These are phyloP conservation scores for Drosophila nigromelanica DNA, from an alignment of 1,140 invertebrate genomes.

Conservation along the genomic window DNA sequence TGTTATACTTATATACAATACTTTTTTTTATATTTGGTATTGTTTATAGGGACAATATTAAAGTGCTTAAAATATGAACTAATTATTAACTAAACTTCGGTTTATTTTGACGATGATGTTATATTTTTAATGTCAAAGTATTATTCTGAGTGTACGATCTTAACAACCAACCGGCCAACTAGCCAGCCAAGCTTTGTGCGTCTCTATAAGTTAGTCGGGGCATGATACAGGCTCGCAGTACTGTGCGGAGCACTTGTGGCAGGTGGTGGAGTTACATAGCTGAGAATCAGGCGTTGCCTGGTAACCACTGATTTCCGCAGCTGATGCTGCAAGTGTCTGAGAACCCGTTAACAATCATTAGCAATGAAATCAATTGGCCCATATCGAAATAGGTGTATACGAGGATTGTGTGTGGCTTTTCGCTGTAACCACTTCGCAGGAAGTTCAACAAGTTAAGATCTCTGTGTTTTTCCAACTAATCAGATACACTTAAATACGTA, in stretches of 20 bases:
- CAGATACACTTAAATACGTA: constrained; percentile 31
- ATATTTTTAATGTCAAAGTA: no score
- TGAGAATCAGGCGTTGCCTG: constrained; percentile 51
- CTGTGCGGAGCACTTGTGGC: constrained; percentile 36
- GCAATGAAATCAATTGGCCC: constrained; percentile 78
- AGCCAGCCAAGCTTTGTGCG: constrained; percentile 9
- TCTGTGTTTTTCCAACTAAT: constrained; percentile 57
- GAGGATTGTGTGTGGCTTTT: constrained; percentile 28
- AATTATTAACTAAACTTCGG: no score
- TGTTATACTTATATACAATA: no score
- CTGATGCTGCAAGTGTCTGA: constrained; percentile 64
- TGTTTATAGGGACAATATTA: no score
- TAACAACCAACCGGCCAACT: constrained; percentile 4
- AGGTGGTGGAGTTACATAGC: constrained; percentile 20
- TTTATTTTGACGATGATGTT: no score
- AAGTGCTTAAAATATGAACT: no score
- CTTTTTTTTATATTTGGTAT: no score
- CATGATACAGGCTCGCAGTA: constrained; percentile 16
- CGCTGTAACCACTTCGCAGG: constrained; percentile 56
- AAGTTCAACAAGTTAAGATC: constrained; percentile 61
- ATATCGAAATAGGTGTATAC: constrained; percentile 64
- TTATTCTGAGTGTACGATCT: constrained; percentile 15
- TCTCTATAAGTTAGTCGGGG: constrained; percentile 18
- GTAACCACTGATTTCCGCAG: constrained; percentile 74
- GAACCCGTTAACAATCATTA: constrained; percentile 76